Evolutionary conservation across 2,797 vertebrate species (phyloP).

Genomic region (Tolypeutes matacus): DNA sequence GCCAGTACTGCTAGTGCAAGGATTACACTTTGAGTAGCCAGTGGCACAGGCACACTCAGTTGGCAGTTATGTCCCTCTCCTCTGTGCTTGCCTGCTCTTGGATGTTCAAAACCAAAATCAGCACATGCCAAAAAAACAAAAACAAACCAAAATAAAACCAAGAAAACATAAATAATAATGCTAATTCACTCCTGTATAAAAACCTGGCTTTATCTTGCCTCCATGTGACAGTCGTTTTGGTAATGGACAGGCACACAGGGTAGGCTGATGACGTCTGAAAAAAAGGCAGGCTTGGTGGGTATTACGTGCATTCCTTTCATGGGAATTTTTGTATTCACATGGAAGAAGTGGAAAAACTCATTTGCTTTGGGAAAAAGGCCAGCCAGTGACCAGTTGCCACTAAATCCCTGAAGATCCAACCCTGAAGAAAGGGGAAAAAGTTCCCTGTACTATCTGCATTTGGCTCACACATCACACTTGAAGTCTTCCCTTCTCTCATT

Average conservation of each 20-base stretch:
- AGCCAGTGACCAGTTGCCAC: constrained; percentile 49
- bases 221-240: not conserved
- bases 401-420: constrained; percentile 36
- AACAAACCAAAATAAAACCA: not conserved
- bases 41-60: not conserved
- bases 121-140: not conserved
- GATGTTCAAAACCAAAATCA: constrained; percentile 24
- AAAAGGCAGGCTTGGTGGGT: constrained; percentile 25
- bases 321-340: constrained; percentile 60
- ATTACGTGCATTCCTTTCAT: not conserved
- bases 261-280: constrained; percentile 45
- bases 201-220: constrained; percentile 29
- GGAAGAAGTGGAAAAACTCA: constrained; percentile 55
- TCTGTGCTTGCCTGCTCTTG: not conserved
- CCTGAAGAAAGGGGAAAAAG: not conserved
- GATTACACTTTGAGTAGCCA: not conserved
- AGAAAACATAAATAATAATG: not conserved
- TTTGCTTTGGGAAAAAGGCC: constrained; percentile 64
- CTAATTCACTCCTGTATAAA: constrained; percentile 28
- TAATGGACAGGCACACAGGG: not conserved
- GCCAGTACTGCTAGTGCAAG: not conserved
- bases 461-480: constrained; percentile 55
- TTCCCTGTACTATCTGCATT: not conserved
- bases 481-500: constrained; percentile 13
- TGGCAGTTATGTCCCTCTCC: not conserved